phyloP scores from a whole-genome alignment of 1,140 invertebrate genomes.

The Euborellia annulipes region DNA sequence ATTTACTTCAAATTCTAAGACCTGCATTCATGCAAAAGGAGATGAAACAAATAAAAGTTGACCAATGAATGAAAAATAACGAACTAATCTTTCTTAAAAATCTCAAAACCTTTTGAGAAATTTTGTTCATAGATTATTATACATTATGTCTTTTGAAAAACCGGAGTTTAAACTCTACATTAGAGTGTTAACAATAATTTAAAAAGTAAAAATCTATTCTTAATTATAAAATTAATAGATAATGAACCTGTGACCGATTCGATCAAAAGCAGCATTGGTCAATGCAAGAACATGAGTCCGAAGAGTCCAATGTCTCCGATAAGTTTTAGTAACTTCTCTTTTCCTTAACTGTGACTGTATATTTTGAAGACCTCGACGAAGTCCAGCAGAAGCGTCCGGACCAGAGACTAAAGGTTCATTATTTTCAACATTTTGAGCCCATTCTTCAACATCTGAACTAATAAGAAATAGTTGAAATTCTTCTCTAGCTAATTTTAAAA shows the following conservation, averaged over 20 bases:
- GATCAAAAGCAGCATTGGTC: slow-evolving; percentile 61
- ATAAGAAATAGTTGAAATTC: slow-evolving; percentile 11
- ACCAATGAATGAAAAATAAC: no score
- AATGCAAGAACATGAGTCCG: slow-evolving; percentile 58
- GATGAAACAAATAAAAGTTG: no score
- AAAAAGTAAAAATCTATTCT: no score
- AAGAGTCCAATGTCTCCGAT: slow-evolving; percentile 47
- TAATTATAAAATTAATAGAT: no score
- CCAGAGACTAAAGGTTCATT: slow-evolving; percentile 35
- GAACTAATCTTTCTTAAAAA: no score
- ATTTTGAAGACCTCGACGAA: slow-evolving; percentile 33
- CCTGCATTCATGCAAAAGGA: no score
- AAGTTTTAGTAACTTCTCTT: slow-evolving; percentile 39
- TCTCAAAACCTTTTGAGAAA: no score
- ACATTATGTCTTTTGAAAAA: no score
- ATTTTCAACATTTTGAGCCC: slow-evolving; percentile 31
- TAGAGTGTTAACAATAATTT: no score
- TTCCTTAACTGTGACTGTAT: slow-evolving; percentile 32
- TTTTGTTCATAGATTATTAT: no score
- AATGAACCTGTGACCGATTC: slow-evolving; percentile 45
- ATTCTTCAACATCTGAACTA: slow-evolving; percentile 37
- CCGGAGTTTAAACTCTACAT: no score
- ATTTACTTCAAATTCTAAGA: slow-evolving; percentile 23
- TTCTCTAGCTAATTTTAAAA: not conserved
- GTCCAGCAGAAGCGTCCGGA: slow-evolving; percentile 33